Conservation (phyloP, 2,888 invertebrate species). For the Eucriotettix oculatus region DNA sequence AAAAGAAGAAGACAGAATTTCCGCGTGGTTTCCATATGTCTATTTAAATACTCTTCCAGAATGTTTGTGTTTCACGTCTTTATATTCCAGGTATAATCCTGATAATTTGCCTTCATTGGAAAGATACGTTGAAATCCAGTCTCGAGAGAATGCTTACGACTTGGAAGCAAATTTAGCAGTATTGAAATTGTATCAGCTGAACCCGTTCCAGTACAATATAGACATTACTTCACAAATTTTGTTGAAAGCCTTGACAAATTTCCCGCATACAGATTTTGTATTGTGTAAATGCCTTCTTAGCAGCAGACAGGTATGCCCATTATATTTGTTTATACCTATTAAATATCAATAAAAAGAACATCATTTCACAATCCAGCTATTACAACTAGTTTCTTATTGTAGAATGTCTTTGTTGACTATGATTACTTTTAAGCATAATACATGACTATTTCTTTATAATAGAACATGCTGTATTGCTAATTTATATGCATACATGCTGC, state of each 20-base stretch:
- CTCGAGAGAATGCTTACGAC: constrained; percentile 85
- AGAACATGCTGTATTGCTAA: too few relatives aligned
- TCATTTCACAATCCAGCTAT: too few relatives aligned
- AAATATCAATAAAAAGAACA: too few relatives aligned
- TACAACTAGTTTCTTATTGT: too few relatives aligned
- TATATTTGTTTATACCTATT: too few relatives aligned
- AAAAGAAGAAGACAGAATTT: too few relatives aligned
- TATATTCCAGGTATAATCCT: constrained; percentile 72
- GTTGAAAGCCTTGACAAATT: constrained; percentile 87
- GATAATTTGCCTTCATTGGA: constrained; percentile 83
- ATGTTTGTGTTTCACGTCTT: background rate
- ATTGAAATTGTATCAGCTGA: constrained; percentile 91
- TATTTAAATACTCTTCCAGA: too few relatives aligned
- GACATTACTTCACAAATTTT: constrained; percentile 79
- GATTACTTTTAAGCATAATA: too few relatives aligned
- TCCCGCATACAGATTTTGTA: constrained; percentile 95
- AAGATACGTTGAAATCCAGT: constrained; percentile 84
- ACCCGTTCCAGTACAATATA: constrained; percentile 69
- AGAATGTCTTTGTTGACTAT: too few relatives aligned
- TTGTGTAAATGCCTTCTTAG: constrained; percentile 92
- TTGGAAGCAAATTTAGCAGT: constrained; percentile 94
- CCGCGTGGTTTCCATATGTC: too few relatives aligned
- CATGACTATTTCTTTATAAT: too few relatives aligned
- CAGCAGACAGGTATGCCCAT: constrained; percentile 39
- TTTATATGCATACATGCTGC: too few relatives aligned